Evolutionary conservation across 2,888 invertebrate species (phyloP), one percentile per base, ranked within the genome.

Genomic region (Idaea biselata): DNA sequence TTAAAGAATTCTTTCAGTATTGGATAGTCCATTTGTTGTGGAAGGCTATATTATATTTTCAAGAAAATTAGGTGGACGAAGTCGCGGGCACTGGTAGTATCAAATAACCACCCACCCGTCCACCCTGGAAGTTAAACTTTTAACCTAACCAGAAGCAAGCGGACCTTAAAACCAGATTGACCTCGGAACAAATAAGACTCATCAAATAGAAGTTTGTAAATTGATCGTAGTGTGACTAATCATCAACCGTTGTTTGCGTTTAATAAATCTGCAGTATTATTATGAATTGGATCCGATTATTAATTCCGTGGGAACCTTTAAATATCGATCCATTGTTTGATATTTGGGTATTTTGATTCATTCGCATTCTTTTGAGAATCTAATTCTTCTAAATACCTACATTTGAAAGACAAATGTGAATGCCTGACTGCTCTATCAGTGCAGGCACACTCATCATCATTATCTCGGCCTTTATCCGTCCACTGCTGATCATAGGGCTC

Each of bases 261-360:
- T 82, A 80, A 80, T 77, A 83, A 87, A 87, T 87, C 86, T 82
- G 86, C 88, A 86, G 83, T 80, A 79, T 81, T 86, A 89, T 89
- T 89, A 86, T 81, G 81, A 82, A 83, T 87, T 87, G 76, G 83
- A 82, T 84, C 77, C 86, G 84, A 81, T 74, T 81, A 78, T 80
- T 77, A 74, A 69, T 70, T 75, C 70, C 87, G 88, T 88, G 88
- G 81, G 86, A 87, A 82, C 76, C 73, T 76, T 70, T 73, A 58
- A 62, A 32, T 58, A 64, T 73, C 62, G 17, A 60, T 57, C 44
- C 58, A 44, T 68, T 62, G 71, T 72, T 68, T 60, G 55, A 17
- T 68, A 74, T 74, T 68, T 60, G 64, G 72, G 69, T 73, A 71
- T 66, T 68, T 73, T 69, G 61, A 63, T 64, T 58, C 69, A n/a